These are phyloP conservation scores for Cyprichromis sp. DNA, from an alignment of 2,113 vertebrate genomes.

Conservation along the genomic window DNA sequence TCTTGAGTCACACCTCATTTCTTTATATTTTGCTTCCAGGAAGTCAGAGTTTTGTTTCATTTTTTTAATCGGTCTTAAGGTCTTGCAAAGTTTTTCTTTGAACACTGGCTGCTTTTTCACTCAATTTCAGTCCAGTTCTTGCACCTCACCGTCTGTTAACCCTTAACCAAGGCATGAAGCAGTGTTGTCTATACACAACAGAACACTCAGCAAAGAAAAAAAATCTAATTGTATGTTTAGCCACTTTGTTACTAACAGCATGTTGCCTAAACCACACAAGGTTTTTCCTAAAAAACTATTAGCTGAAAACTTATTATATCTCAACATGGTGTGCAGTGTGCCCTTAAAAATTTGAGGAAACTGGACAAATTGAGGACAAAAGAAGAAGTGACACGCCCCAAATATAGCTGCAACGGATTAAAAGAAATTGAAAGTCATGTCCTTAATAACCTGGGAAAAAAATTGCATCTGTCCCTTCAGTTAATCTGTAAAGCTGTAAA, in stretches of 20 bases:
- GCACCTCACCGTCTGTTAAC: not conserved
- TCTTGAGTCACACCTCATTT: not conserved
- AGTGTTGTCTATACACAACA: not conserved
- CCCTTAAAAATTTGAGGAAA: not conserved
- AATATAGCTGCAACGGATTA: not conserved
- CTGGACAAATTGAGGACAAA: not conserved
- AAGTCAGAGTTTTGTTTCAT: not conserved
- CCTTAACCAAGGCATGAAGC: not conserved
- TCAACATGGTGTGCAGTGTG: not conserved
- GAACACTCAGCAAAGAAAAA: not conserved
- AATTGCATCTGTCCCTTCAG: not conserved
- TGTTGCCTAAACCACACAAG: not conserved
- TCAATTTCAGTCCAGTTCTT: not conserved
- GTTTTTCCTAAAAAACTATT: not conserved
- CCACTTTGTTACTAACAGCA: not conserved
- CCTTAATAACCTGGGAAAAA: not conserved
- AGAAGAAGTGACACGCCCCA: not conserved
- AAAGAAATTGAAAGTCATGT: not conserved
- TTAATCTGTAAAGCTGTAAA: not conserved
- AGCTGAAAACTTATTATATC: not conserved
- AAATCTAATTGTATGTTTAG: not conserved
- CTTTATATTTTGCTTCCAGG: not conserved
- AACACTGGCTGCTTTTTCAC: not conserved
- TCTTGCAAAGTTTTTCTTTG: not conserved
- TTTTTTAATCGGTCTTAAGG: not conserved